Percentiles rank a stretch among this genome's conserved stretches.
Evolutionary conservation across 2,113 vertebrate species (phyloP).

Genomic region (Cebidichthys violaceus): DNA sequence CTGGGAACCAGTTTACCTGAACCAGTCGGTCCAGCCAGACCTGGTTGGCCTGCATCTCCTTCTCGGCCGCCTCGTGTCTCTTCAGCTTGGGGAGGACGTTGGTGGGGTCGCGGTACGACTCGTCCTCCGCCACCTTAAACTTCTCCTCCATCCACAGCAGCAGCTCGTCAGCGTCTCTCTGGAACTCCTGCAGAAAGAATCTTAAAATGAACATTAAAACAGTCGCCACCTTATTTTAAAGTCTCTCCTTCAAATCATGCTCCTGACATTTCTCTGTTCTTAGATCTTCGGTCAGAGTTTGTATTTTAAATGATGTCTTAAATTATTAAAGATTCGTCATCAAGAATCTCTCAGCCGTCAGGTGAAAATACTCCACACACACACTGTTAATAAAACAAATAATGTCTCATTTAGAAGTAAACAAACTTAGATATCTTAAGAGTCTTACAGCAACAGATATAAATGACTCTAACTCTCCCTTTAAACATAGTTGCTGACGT

Average conservation of each 20-base stretch:
- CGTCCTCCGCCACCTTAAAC: constrained; percentile 84
- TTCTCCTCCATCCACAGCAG: constrained; percentile 93
- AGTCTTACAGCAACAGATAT: no score
- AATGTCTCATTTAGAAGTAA: no score
- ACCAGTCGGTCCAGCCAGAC: constrained; percentile 83
- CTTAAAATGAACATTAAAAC: background rate
- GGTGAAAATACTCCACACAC: background rate
- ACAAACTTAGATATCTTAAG: background rate
- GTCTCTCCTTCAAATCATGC: no score
- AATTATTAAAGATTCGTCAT: background rate
- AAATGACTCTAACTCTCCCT: no score
- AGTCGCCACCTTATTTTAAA: background rate
- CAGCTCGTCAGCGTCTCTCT: constrained; percentile 86
- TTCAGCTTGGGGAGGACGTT: constrained; percentile 87
- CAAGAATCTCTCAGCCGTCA: background rate
- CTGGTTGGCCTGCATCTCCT: constrained; percentile 86
- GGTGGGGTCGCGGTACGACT: constrained; percentile 85
- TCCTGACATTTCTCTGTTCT: no score
- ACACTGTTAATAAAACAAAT: no score
- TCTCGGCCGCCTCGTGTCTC: constrained; percentile 86
- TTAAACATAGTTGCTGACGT: no score
- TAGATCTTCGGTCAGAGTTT: no score
- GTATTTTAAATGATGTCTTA: background rate
- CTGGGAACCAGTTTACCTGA: constrained; percentile 77
- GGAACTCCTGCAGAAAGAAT: constrained; percentile 84